A percentile compares a stretch with the other conserved stretches of the same genome.
Conservation (phyloP, 2,888 invertebrate species). For the Scaeva pyrastri region DNA sequence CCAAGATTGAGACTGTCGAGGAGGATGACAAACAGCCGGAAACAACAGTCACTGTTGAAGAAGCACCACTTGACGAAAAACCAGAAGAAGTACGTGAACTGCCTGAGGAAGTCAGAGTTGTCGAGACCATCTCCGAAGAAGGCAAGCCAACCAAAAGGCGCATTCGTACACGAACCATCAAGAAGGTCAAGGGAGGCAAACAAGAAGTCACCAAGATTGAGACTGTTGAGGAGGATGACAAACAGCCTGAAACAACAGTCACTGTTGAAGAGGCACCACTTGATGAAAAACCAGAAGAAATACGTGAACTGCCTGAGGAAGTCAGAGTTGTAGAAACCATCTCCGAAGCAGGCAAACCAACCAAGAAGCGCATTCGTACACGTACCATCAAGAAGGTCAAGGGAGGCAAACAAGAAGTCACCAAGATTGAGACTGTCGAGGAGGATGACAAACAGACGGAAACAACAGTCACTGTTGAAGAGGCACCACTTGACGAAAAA, state of each 20-base stretch:
- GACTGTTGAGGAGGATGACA: slow-evolving; percentile 57
- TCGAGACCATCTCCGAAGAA: slow-evolving; percentile 44
- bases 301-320: slow-evolving; percentile 47
- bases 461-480: slow-evolving; percentile 53
- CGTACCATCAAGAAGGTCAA: slow-evolving; percentile 52
- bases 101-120: slow-evolving; percentile 33
- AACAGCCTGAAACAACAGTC: slow-evolving; percentile 51
- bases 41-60: slow-evolving; percentile 54
- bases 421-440: slow-evolving; percentile 60
- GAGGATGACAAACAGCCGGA: slow-evolving; percentile 57
- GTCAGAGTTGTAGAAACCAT: slow-evolving; percentile 34
- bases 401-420: slow-evolving; percentile 58
- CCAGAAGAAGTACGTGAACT: slow-evolving; percentile 38
- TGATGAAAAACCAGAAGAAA: slow-evolving; percentile 46
- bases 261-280: slow-evolving; percentile 49
- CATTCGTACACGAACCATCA: slow-evolving; percentile 53
- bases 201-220: slow-evolving; percentile 61
- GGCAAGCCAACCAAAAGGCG: slow-evolving; percentile 50
- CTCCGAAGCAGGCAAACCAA: slow-evolving; percentile 52
- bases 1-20: slow-evolving; percentile 56
- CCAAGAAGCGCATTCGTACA: slow-evolving; percentile 48
- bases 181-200: slow-evolving; percentile 50
- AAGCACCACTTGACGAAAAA: slow-evolving; percentile 44
- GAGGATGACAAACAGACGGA: slow-evolving; percentile 55
- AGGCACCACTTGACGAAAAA: slow-evolving; percentile 42